Evolutionary conservation across 2,797 vertebrate genomes (phyloP).

Genomic region (Pantherophis vulpinus): DNA sequence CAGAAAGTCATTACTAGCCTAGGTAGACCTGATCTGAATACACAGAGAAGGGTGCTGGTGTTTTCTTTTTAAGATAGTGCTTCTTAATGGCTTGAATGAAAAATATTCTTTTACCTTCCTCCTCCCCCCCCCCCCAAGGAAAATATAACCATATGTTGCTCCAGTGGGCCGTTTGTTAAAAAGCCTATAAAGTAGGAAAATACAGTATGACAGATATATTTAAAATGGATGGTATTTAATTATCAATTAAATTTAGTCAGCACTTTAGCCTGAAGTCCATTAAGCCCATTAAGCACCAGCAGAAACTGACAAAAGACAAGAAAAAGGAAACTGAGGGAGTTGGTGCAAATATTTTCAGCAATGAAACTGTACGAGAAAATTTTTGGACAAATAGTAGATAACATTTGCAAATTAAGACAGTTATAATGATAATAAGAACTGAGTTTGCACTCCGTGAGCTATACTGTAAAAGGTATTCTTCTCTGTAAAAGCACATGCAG

Average conservation of each 20-base stretch:
- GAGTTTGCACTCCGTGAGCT: background rate
- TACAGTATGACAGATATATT: background rate
- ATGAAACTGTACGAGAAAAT: background rate
- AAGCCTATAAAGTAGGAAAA: background rate
- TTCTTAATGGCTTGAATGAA: background rate
- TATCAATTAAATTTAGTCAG: background rate
- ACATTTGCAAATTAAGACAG: background rate
- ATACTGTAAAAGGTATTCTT: background rate
- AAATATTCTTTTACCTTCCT: background rate
- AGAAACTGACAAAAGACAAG: background rate
- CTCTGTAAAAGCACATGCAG: background rate
- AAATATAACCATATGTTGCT: background rate
- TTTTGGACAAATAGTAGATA: background rate
- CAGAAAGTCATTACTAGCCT: background rate
- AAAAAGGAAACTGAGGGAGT: background rate
- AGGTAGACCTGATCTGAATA: background rate
- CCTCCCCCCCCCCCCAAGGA: rapidly evolving
- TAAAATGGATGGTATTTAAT: background rate
- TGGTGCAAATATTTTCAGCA: background rate
- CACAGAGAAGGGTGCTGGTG: background rate
- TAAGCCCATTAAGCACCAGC: background rate
- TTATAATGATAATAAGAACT: background rate
- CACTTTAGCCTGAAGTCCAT: background rate
- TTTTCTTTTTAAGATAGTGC: background rate
- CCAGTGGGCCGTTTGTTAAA: background rate